Percentiles rank a stretch among this genome's conserved stretches.
Evolutionary conservation across 2,888 invertebrate genomes (phyloP).

Genomic region (Entomobrya multifasciata): DNA sequence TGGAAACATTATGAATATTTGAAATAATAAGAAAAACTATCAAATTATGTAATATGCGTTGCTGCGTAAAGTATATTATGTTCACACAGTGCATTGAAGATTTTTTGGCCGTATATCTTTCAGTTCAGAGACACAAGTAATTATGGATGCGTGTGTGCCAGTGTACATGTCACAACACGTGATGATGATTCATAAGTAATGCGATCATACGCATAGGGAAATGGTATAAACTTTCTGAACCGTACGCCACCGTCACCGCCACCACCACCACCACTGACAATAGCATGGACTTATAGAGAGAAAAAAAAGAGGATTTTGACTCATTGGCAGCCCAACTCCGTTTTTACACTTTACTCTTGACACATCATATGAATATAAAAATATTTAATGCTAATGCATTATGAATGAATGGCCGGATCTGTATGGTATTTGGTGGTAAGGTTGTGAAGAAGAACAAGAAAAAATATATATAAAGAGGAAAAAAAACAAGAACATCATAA

Average conservation of each 20-base stretch:
- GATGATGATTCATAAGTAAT: slow-evolving; percentile 43
- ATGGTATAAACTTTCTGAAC: slow-evolving; percentile 4
- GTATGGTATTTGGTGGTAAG: not conserved
- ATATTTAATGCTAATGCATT: slow-evolving; percentile 46
- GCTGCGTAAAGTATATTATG: too few species aligned
- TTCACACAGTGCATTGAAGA: too few species aligned
- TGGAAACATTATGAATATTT: slow-evolving; percentile 24
- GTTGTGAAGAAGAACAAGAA: not conserved
- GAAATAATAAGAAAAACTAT: not conserved
- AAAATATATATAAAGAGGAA: not conserved
- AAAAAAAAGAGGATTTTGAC: not conserved
- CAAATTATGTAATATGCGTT: slow-evolving; percentile 30
- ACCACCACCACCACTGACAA: too few species aligned
- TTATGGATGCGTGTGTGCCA: slow-evolving; percentile 38
- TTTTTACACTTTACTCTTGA: slow-evolving; percentile 12
- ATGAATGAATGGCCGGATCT: slow-evolving; percentile 40
- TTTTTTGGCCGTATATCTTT: too few species aligned
- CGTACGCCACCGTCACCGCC: not conserved
- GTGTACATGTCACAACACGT: slow-evolving; percentile 58
- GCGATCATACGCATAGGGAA: slow-evolving; percentile 32
- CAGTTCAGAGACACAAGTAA: slow-evolving; percentile 9
- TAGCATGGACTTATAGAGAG: too few species aligned
- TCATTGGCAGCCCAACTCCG: slow-evolving; percentile 27
- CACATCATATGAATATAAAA: slow-evolving; percentile 36
- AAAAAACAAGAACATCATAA: slow-evolving; percentile 29